Conservation (phyloP, 2,888 invertebrate species). For the Rhopalosiphum nymphaeae region DNA sequence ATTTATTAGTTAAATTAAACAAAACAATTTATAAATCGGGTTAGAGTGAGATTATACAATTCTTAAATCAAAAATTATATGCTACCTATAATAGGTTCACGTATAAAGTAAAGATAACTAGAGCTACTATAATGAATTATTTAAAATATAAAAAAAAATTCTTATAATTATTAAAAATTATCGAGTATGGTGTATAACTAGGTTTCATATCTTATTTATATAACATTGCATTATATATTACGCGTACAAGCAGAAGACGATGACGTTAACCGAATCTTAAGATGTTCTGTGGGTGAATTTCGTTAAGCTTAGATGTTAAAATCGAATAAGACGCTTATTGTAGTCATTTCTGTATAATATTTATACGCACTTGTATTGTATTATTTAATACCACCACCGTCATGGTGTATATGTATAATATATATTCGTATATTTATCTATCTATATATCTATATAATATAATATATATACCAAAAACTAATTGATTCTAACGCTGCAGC, state of each 20-base stretch:
- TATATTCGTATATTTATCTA: neutral
- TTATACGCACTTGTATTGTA: neutral
- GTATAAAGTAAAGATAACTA: too few relatives aligned
- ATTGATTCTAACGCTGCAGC: slow-evolving; percentile 14
- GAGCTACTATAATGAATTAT: neutral
- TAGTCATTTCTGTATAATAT: neutral
- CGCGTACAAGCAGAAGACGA: neutral
- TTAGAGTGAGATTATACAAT: neutral
- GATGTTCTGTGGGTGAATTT: neutral
- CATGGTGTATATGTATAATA: too few relatives aligned
- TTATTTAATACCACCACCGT: neutral
- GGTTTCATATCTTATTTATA: neutral
- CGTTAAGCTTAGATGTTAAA: neutral
- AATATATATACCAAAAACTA: neutral
- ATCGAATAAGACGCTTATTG: neutral
- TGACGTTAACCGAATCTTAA: neutral
- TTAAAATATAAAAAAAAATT: neutral
- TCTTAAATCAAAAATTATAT: neutral
- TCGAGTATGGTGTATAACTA: neutral
- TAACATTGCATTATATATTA: neutral
- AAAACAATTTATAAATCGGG: neutral
- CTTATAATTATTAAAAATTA: neutral
- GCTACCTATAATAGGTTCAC: too few relatives aligned
- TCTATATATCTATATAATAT: neutral
- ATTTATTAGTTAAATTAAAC: neutral